Percentiles rank a stretch among this genome's conserved stretches.
Evolutionary conservation across 2,797 vertebrate species (phyloP).

Genomic region (Ctenopoma kingsleyae): DNA sequence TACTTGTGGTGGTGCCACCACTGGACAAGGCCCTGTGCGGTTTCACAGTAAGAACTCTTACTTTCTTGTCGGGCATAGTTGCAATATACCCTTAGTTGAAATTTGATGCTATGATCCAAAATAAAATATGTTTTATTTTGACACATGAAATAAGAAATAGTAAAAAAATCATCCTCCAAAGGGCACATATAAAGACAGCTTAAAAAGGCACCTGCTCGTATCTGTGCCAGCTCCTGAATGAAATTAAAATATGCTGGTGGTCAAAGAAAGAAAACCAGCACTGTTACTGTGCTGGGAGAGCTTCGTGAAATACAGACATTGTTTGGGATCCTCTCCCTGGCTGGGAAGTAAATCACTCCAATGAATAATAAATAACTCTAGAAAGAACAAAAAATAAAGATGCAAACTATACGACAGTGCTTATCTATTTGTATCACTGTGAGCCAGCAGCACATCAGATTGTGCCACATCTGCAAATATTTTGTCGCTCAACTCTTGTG

Average conservation of each 20-base stretch:
- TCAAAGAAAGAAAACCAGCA: constrained; percentile 6
- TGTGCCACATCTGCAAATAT: constrained; percentile 62
- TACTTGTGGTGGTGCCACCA: no score
- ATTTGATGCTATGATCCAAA: no score
- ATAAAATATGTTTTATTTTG: no score
- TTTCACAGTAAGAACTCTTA: no score
- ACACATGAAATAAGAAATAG: no score
- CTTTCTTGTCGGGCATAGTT: no score
- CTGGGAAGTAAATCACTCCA: constrained; percentile 46
- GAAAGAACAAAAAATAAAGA: constrained; percentile 44
- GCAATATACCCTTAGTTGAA: no score
- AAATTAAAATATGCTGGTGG: constrained; percentile 27
- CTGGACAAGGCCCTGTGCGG: no score
- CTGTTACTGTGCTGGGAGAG: constrained; percentile 6
- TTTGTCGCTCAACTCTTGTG: constrained; percentile 52
- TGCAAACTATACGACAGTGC: constrained; percentile 54
- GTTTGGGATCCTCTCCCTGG: constrained; percentile 35
- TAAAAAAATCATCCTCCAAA: no score
- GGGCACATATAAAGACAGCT: no score
- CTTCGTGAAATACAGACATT: constrained; percentile 41
- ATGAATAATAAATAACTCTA: constrained; percentile 72
- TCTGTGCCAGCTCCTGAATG: no score
- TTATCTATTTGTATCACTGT: constrained; percentile 53
- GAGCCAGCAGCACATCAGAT: constrained; percentile 35
- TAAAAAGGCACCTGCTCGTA: no score